Evolutionary conservation across 2,113 vertebrate genomes (phyloP), one percentile per base, ranked within the genome.

Genomic region (Paracanthobrama guichenoti): DNA sequence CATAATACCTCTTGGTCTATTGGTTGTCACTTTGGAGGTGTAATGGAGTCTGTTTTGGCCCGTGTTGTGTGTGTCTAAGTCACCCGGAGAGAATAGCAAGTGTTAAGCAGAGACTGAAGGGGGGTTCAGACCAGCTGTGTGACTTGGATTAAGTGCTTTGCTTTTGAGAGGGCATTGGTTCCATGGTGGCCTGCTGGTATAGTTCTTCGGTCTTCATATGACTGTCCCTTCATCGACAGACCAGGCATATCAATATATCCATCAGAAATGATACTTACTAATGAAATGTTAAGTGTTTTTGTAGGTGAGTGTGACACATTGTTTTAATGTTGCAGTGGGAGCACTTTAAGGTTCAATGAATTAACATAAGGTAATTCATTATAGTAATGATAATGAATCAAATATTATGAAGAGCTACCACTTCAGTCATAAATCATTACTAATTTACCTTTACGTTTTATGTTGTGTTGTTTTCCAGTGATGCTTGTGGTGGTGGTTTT

Each of bases 91-190:
- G 69, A 85, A 85, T 50, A 90, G 82, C 69, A 44, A 57, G 44
- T 77, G 59, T 66, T 86, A 82, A 82, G 72, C 42, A 67, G 81
- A 75, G 39, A 60, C 57, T 69, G 69, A 57, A 77, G 60, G 4
- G n/a, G 5, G 20, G 53, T 73, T 26, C 31, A 46, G 60, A 60
- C 53, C 80, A 75, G 78, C 60, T 79, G 72, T 69, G 16, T 66
- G 60, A 57, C 14, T 44, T 66, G 86, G 86, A 88, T 89, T 89
- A 86, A 31, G 55, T 74, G 83, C 53, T 87, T 62, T 73, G 26
- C 69, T 86, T 85, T 83, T 76, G 14, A 22, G 12, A 60, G 44
- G 48, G 42, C 87, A 83, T 44, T 76, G 18, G 50, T 82, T 44
- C 69, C 53, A 71, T 53, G 4, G 22, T 74, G 57, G 24, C 28